These are phyloP conservation scores for Trichogramma dendrolimi DNA, from an alignment of 2,888 invertebrate species.

Conservation along the genomic window DNA sequence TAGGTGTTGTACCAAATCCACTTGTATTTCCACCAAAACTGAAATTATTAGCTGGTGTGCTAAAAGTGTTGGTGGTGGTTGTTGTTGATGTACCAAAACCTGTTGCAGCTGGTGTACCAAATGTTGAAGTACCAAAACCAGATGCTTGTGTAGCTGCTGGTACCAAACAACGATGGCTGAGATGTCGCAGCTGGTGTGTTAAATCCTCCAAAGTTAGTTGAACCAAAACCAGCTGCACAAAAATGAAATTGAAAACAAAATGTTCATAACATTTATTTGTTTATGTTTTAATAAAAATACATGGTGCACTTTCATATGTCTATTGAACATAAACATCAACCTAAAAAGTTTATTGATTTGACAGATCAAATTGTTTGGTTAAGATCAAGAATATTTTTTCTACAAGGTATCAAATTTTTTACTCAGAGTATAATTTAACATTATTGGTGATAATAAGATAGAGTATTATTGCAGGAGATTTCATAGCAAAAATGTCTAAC, in stretches of 20 bases:
- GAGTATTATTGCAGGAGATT: background rate
- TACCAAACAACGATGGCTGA: constrained; percentile 54
- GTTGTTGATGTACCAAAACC: constrained; percentile 49
- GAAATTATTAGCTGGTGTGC: constrained; percentile 41
- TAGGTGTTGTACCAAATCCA: constrained; percentile 54
- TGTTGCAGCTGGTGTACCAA: constrained; percentile 55
- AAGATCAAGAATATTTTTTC: background rate
- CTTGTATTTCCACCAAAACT: constrained; percentile 53
- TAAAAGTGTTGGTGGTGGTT: constrained; percentile 33
- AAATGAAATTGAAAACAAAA: constrained; percentile 6
- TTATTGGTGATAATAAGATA: background rate
- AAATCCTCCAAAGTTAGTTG: constrained; percentile 48
- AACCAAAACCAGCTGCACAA: constrained; percentile 51
- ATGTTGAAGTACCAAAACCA: constrained; percentile 55
- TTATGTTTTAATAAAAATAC: background rate
- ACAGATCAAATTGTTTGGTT: constrained; percentile 3
- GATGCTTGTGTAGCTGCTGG: constrained; percentile 44
- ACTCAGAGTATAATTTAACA: constrained; percentile 8
- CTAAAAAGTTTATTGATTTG: constrained; percentile 14
- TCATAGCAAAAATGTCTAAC: background rate
- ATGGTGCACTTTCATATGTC: constrained; percentile 11
- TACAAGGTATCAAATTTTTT: background rate
- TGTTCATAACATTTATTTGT: constrained; percentile 1
- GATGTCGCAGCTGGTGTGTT: constrained; percentile 54
- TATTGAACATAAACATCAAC: constrained; percentile 2